These are phyloP conservation scores for Phyllopteryx taeniolatus DNA, from an alignment of 2,113 vertebrate genomes.

Conservation along the genomic window DNA sequence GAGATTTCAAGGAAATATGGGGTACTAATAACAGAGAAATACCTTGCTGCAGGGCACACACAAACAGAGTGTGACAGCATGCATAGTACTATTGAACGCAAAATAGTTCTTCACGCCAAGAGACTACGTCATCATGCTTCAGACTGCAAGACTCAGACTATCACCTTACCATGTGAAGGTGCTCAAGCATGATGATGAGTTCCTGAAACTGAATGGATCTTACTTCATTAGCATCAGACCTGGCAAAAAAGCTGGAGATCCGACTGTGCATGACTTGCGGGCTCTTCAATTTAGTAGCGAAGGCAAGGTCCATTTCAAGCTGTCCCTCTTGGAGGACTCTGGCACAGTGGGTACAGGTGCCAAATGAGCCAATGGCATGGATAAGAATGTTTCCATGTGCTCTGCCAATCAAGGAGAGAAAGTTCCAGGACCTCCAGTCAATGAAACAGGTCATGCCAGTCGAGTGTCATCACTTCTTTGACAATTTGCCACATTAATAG, in stretches of 20 bases:
- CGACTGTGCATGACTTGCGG: conserved; percentile 1
- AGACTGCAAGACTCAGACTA: conserved; percentile 6
- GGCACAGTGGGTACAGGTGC: too few relatives aligned
- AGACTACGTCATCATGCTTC: conserved; percentile 12
- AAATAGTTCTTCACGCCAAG: conserved; percentile 18
- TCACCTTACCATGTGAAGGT: conserved; percentile 12
- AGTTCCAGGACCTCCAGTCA: too few relatives aligned
- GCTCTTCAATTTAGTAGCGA: too few relatives aligned
- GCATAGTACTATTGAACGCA: neutral
- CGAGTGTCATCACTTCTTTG: too few relatives aligned
- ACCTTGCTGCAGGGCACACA: too few relatives aligned
- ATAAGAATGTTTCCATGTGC: too few relatives aligned
- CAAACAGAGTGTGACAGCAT: conserved; percentile 12
- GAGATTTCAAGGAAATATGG: conserved; percentile 10
- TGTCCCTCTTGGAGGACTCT: too few relatives aligned
- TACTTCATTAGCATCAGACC: conserved; percentile 14
- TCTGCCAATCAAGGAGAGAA: too few relatives aligned
- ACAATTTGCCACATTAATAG: too few relatives aligned
- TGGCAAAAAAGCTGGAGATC: conserved; percentile 12
- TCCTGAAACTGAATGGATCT: conserved; percentile 12
- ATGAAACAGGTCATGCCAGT: too few relatives aligned
- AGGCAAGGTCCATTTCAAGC: too few relatives aligned
- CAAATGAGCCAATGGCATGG: too few relatives aligned
- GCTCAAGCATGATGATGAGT: conserved; percentile 7
- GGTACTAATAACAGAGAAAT: conserved; percentile 13